Base-by-base conservation (phyloP, 2,113 vertebrate species). In the Cyprinodon brontotheroides region DNA sequence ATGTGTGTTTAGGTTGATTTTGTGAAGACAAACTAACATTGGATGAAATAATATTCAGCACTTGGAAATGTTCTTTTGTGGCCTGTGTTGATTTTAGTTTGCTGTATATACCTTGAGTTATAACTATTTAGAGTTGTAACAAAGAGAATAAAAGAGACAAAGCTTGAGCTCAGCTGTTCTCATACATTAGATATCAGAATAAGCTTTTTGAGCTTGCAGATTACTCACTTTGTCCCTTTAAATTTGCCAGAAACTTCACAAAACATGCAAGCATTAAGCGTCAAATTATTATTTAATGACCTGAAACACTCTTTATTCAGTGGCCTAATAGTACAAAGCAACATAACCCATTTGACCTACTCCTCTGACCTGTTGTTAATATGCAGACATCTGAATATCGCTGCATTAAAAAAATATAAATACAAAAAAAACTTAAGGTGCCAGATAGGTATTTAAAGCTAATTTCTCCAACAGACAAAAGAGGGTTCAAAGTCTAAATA, bases 71-170 rank as follows among this genome's bases (percentile, higher is more conserved):
- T 90, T 87, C 81, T 87, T 70, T 73, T 80, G 90, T 93, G 91
- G 91, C 65, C 71, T 91, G 93, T 94, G 92, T 92, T 92, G 86
- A 88, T 91, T 94, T 89, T 89, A 88, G 86, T 87, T 68, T 83
- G 92, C 77, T 94, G 93, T 94, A 94, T 88, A 93, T 92, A 94
- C 78, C 70, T 84, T 83, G 81, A 87, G 84, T 92, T 91, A 90
- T 89, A 89, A 92, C 89, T 93, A 90, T 89, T 93, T 94, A 92
- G 90, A 92, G 90, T 91, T 93, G 92, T 92, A 92, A 91, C 89
- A 65, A 48, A 81, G 87, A 93, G 79, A 95, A 94, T 94, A 94
- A 95, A 94, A 92, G 73, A 90, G 77, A n/a, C n/a, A 20, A n/a
- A 65, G 64, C 83, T 45, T 82, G 79, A 86, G 89, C 75, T 81